Evolutionary conservation across 2,888 invertebrate species (phyloP).

Genomic region (Eurois occulta): DNA sequence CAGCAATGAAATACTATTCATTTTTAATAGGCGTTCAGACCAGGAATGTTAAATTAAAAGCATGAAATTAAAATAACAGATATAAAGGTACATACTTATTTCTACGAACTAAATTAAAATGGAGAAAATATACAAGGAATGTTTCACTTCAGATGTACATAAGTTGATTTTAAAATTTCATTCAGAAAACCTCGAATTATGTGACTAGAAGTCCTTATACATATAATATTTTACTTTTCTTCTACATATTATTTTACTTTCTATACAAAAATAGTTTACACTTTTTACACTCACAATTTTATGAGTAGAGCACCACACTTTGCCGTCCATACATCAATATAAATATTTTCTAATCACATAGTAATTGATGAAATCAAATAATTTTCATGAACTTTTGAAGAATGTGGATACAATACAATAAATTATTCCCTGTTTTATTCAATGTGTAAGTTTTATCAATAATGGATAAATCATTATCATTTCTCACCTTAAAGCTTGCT

Average conservation of each 20-base stretch:
- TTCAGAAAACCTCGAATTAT: slow-evolving; percentile 60
- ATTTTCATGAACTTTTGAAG: slow-evolving; percentile 5
- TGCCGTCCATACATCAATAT: slow-evolving; percentile 32
- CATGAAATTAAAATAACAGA: slow-evolving; percentile 46
- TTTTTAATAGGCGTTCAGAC: slow-evolving; percentile 14
- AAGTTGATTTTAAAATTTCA: slow-evolving; percentile 26
- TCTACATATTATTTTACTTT: slow-evolving; percentile 38
- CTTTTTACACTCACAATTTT: slow-evolving; percentile 49
- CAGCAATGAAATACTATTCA: slow-evolving; percentile 32
- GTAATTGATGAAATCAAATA: slow-evolving; percentile 22
- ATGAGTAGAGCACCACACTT: slow-evolving; percentile 58
- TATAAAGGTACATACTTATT: slow-evolving; percentile 34
- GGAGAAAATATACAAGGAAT: slow-evolving; percentile 55
- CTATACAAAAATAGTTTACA: slow-evolving; percentile 63
- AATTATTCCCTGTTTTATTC: slow-evolving; percentile 48
- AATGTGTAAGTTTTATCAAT: slow-evolving; percentile 16
- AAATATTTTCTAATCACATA: slow-evolving; percentile 33
- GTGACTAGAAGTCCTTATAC: slow-evolving; percentile 62
- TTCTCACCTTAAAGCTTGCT: slow-evolving; percentile 50
- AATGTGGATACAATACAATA: slow-evolving; percentile 25
- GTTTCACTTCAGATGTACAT: slow-evolving; percentile 29
- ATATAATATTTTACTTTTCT: slow-evolving; percentile 42
- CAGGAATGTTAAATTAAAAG: slow-evolving; percentile 55
- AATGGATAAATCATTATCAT: slow-evolving; percentile 19
- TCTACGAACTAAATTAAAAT: slow-evolving; percentile 41